Percentiles rank a stretch among this genome's conserved stretches.
Evolutionary conservation across 2,113 vertebrate species (phyloP).

Genomic region (Globicephala melas): DNA sequence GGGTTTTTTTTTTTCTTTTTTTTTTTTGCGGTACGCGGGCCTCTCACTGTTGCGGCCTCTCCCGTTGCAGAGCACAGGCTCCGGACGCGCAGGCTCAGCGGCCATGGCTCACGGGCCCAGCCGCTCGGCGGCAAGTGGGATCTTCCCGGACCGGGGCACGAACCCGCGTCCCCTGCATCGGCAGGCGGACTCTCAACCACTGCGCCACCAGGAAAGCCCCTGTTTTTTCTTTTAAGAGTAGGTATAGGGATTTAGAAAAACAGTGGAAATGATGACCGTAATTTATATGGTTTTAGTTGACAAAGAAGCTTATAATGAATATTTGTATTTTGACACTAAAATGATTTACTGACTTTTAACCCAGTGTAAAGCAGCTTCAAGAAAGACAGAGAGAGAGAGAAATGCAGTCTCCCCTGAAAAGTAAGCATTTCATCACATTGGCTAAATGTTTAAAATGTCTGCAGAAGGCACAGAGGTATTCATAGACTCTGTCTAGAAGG

Average conservation of each 20-base stretch:
- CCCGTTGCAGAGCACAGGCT: too few relatives aligned
- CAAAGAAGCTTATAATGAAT: conserved; percentile 44
- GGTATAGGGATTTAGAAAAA: conserved; percentile 36
- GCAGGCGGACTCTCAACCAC: too few relatives aligned
- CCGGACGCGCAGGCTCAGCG: too few relatives aligned
- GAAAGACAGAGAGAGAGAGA: conserved; percentile 20
- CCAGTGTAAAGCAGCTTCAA: background rate
- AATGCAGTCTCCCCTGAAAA: conserved; percentile 49
- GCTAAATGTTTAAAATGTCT: background rate
- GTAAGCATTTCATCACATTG: conserved; percentile 34
- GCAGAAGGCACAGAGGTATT: background rate
- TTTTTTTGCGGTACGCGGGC: too few relatives aligned
- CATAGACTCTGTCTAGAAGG: background rate
- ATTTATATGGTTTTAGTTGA: conserved; percentile 47
- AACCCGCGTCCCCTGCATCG: too few relatives aligned
- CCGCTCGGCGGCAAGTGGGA: too few relatives aligned
- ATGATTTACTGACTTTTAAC: background rate
- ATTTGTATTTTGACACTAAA: conserved; percentile 37
- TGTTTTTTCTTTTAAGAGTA: conserved; percentile 27
- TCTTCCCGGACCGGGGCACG: too few relatives aligned
- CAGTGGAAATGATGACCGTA: background rate
- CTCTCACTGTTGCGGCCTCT: too few relatives aligned
- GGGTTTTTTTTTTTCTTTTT: background rate
- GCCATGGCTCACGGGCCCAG: too few relatives aligned
- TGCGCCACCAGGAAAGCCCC: too few relatives aligned